Evolutionary conservation across 2,797 vertebrate genomes (phyloP), one percentile per base, ranked within the genome.

Genomic region (Ptychobarbus kaznakovi): DNA sequence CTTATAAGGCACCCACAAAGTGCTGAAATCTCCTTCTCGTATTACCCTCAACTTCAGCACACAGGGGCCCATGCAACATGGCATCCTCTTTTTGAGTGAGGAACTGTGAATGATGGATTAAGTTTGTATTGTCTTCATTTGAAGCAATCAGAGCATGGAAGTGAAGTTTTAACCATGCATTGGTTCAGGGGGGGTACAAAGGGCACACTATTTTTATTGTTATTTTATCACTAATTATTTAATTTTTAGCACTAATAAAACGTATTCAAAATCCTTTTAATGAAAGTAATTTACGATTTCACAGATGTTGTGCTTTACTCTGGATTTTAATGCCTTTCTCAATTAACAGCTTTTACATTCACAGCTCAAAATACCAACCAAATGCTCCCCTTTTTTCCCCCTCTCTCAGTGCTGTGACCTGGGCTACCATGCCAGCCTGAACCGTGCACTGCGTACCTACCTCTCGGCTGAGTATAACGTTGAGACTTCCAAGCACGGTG

Each of bases 361-460:
- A n/a, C 35, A 25, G 8, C 53, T 78, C n/a, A 40, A 78, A 63
- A 84, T 15, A 84, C 63, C 16, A 72, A 83, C 0, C 40, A 18
- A 76, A 53, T 3, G 40, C n/a, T 56, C 25, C 1, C 10, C 79
- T 20, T 61, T 66, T 42, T n/a, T 70, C 69, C 88, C 20, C 89
- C 15, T 83, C 86, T 65, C 88, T 80, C 96, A 99, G 97, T 99
- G 98, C 91, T 99, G 98, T 95, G 98, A 99, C 92, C 94, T 99
- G 68, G 98, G 98, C 75, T 99, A 99, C 95, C 98, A 99, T 0
- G 97, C 98, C 86, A 99, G 98, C 93, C 95, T 99, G 82, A 97
- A 97, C 88, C 95, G 98, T 0, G 98, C 98, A 0, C 95, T 99
- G 82, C 95, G 97, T 89, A 99, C 98, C 32, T 99, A 99, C 95